phyloP scores from a whole-genome alignment of 2,888 invertebrate genomes.

The Sepioteuthis lessoniana region DNA sequence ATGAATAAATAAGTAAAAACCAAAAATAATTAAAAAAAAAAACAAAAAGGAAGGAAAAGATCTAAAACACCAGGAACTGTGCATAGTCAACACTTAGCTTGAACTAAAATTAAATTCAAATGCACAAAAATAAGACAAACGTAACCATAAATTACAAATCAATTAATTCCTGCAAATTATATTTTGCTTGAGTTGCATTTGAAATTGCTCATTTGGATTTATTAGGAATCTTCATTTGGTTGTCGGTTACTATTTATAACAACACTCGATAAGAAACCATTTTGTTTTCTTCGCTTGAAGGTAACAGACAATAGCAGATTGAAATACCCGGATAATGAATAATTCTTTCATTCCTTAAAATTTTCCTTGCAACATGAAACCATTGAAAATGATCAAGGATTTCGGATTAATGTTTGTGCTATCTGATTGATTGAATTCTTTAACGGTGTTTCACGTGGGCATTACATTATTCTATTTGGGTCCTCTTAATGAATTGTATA shows the following conservation, averaged over 20 bases:
- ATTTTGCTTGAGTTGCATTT: conserved; percentile 20
- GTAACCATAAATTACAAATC: not conserved
- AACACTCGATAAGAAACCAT: not conserved
- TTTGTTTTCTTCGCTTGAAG: not conserved
- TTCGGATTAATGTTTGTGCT: no score
- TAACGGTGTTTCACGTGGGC: no score
- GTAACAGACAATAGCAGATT: not conserved
- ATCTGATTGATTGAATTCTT: no score
- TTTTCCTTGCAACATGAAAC: not conserved
- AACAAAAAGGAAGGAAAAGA: not conserved
- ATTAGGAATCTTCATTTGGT: not conserved
- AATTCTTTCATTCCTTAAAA: not conserved
- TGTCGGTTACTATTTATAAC: not conserved
- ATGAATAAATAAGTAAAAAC: no score
- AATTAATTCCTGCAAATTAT: not conserved
- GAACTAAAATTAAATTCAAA: not conserved
- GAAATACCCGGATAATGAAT: not conserved
- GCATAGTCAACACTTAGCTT: not conserved
- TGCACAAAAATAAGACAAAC: not conserved
- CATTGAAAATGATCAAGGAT: not conserved
- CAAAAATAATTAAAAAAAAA: not conserved
- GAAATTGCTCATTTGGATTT: not conserved
- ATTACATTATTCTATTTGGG: no score
- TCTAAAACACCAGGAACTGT: not conserved
- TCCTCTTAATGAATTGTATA: no score